Percentiles rank a stretch among this genome's conserved stretches.
Conservation (phyloP, 2,797 vertebrate genomes). For the Linurgus olivaceus region DNA sequence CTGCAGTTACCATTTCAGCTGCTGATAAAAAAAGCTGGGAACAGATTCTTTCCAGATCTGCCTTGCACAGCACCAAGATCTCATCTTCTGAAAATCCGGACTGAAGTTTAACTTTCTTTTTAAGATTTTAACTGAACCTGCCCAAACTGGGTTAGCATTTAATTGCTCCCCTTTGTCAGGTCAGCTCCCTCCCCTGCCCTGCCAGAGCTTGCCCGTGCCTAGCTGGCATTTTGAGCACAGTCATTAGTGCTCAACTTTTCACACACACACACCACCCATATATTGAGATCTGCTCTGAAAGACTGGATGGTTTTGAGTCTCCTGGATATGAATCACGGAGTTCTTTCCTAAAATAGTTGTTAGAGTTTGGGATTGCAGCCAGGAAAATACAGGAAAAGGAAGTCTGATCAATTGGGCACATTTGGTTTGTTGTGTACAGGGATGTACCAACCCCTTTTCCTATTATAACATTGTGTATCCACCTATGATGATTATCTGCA, state of each 20-base stretch:
- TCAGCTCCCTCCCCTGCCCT: neutral
- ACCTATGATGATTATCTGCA: neutral
- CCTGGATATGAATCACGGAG: constrained; percentile 42
- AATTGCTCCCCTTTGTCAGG: neutral
- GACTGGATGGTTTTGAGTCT: neutral
- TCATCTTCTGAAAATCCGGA: neutral
- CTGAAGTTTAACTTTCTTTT: neutral
- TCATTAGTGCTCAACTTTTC: neutral
- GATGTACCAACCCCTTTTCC: neutral
- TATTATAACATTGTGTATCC: neutral
- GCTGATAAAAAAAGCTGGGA: constrained; percentile 14
- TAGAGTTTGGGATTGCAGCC: neutral
- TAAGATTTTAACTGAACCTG: neutral
- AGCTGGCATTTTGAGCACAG: neutral
- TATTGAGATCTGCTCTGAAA: neutral
- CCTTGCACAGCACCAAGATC: neutral
- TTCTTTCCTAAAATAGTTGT: constrained; percentile 39
- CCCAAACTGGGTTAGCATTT: neutral
- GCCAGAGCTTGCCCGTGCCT: neutral
- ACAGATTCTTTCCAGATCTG: neutral
- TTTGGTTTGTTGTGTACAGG: constrained; percentile 5
- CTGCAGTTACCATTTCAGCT: constrained; percentile 25
- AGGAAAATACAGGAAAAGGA: constrained; percentile 53
- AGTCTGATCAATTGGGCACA: constrained; percentile 32
- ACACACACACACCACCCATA: accelerated